These are phyloP conservation scores for Zoroaster sp. DNA, from an alignment of 53 echinoderm and acorn worm species.

Conservation along the genomic window DNA sequence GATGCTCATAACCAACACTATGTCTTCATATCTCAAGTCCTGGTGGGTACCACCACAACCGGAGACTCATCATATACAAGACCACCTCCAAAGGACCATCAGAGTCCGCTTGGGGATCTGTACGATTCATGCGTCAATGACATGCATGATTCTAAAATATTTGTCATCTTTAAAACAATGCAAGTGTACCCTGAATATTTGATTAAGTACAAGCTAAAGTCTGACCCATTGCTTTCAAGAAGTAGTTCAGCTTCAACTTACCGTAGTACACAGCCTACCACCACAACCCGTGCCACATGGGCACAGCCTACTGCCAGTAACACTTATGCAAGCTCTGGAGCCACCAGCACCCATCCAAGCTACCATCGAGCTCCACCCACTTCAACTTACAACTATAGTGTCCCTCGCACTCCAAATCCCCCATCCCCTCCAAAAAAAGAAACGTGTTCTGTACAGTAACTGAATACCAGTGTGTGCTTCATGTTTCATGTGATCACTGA, in stretches of 20 bases:
- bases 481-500: no score
- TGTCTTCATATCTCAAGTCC: slow-evolving; percentile 55
- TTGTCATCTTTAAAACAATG: slow-evolving; percentile 54
- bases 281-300: background rate
- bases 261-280: no score
- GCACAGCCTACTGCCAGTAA: background rate
- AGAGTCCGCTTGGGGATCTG: background rate
- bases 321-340: background rate
- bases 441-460: no score
- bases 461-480: no score
- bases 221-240: no score
- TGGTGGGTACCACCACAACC: slow-evolving; percentile 13
- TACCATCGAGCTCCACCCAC: background rate
- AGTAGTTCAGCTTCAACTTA: no score
- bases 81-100: slow-evolving; percentile 17
- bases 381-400: no score
- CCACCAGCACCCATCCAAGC: background rate
- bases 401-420: no score
- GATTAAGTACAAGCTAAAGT: slow-evolving; percentile 14
- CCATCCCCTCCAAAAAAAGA: no score
- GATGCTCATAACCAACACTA: background rate
- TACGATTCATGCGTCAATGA: slow-evolving; percentile 57
- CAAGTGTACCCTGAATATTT: slow-evolving; percentile 65
- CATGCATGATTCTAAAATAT: background rate
- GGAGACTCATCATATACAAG: background rate